phyloP scores from a whole-genome alignment of 2,797 vertebrate genomes.

The Picus viridis region DNA sequence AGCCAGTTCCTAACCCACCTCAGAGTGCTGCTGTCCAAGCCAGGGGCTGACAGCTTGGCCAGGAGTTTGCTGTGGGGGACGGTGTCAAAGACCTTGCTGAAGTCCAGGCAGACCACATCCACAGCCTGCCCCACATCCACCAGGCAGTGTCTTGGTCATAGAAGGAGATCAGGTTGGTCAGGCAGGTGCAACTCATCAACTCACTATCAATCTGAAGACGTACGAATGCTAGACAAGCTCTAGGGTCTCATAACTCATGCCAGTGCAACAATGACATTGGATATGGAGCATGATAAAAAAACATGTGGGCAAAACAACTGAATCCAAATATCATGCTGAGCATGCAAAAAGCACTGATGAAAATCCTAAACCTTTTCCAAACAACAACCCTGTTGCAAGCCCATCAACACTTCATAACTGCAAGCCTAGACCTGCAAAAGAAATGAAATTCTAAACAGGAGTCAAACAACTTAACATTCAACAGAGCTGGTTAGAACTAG shows the following conservation, averaged over 20 bases:
- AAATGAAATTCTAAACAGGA: slow-evolving; percentile 60
- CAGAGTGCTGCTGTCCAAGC: too few species aligned
- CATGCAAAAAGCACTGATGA: slow-evolving; percentile 48
- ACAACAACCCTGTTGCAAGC: slow-evolving; percentile 63
- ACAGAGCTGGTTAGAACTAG: background rate
- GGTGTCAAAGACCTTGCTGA: too few species aligned
- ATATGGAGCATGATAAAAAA: background rate
- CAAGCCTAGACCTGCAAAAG: slow-evolving; percentile 71
- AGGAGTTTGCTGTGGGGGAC: too few species aligned
- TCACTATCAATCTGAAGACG: background rate
- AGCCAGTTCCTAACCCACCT: too few species aligned
- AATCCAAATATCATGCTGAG: slow-evolving; percentile 38
- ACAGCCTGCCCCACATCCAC: too few species aligned
- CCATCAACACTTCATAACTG: slow-evolving; percentile 67
- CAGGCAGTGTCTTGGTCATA: too few species aligned
- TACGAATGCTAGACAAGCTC: background rate
- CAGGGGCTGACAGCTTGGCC: too few species aligned
- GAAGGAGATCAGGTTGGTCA: too few species aligned
- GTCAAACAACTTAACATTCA: background rate
- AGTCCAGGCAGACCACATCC: too few species aligned
- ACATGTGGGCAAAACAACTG: background rate
- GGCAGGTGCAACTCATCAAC: background rate
- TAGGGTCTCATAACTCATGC: background rate
- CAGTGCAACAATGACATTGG: background rate
- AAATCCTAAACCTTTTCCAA: slow-evolving; percentile 65